Conservation (phyloP, 2,888 invertebrate genomes). For the Scaptomyza cyrtandrae region DNA sequence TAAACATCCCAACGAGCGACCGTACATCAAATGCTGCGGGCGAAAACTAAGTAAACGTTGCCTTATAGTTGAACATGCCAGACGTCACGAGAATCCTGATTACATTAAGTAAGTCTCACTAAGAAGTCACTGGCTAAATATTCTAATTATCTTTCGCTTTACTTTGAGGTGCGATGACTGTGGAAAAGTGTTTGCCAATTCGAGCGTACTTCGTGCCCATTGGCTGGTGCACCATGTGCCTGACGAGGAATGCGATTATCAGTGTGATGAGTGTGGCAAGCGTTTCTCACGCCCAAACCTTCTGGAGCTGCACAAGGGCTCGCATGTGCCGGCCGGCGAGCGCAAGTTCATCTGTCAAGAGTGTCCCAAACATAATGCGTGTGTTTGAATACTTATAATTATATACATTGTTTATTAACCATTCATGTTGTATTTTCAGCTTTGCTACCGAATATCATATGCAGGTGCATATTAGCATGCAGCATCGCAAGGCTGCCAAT, state of each 20-base stretch:
- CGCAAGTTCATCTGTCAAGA: conserved; percentile 75
- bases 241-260: conserved; percentile 79
- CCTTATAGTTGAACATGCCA: conserved; percentile 82
- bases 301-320: conserved; percentile 81
- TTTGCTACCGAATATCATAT: conserved; percentile 82
- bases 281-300: conserved; percentile 81
- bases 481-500: conserved; percentile 81
- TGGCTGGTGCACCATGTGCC: conserved; percentile 82
- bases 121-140: background rate
- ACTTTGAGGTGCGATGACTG: conserved; percentile 79
- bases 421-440: conserved; percentile 42
- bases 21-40: conserved; percentile 83
- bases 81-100: conserved; percentile 83
- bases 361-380: conserved; percentile 79
- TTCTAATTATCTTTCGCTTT: background rate
- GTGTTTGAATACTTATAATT: conserved; percentile 11
- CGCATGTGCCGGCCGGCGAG: conserved; percentile 79
- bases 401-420: background rate
- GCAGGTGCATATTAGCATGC: conserved; percentile 81
- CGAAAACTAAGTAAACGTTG: conserved; percentile 82
- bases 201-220: conserved; percentile 81
- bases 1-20: conserved; percentile 72
- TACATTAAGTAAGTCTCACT: conserved; percentile 79
- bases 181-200: conserved; percentile 82
- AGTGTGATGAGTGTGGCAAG: conserved; percentile 83